Evolutionary conservation across 2,113 vertebrate genomes (phyloP).

Genomic region (Podocnemis expansa): DNA sequence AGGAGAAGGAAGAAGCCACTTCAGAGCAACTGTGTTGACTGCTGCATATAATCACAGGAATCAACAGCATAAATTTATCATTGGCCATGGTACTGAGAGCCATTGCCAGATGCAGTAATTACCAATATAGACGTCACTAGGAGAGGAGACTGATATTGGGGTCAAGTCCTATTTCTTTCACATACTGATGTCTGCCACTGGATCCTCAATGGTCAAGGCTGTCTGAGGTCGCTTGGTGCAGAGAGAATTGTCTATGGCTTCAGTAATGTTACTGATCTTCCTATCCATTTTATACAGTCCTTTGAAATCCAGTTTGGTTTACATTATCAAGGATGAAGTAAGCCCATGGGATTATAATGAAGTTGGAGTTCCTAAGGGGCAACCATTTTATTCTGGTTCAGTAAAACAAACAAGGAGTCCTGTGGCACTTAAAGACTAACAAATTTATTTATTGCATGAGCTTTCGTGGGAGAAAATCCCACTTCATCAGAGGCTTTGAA

Average conservation of each 20-base stretch:
- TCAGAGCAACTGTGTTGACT: neutral
- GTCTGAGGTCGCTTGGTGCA: neutral
- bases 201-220: neutral
- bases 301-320: neutral
- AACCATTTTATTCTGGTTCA: too few species aligned
- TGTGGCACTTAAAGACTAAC: too few species aligned
- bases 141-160: neutral
- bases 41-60: neutral
- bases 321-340: neutral
- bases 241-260: neutral
- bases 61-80: fast-evolving
- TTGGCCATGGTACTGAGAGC: neutral
- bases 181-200: neutral
- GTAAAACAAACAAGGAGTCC: too few species aligned
- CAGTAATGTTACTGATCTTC: neutral
- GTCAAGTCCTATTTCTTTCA: neutral
- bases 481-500: too few species aligned
- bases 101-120: neutral
- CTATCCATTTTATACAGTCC: neutral
- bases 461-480: too few species aligned
- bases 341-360: neutral
- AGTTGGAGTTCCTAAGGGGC: too few species aligned
- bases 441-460: too few species aligned
- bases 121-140: neutral
- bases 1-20: neutral